phyloP scores from a whole-genome alignment of 2,113 vertebrate species.

The Coptodon bakossiorum region DNA sequence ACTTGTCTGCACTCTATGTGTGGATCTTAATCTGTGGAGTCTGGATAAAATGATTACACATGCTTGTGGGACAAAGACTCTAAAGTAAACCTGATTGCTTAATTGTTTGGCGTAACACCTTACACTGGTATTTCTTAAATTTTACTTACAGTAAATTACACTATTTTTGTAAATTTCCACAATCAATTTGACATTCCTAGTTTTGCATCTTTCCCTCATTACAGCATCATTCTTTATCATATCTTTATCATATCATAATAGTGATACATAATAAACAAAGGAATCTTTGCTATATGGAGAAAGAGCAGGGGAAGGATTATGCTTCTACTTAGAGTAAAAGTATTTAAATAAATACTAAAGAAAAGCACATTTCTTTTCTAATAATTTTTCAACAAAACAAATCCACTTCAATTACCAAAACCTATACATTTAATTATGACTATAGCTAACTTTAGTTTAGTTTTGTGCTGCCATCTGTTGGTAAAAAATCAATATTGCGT shows the following conservation, averaged over 20 bases:
- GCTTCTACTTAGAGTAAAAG: not conserved
- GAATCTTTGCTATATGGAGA: not conserved
- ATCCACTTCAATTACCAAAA: not conserved
- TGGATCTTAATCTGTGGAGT: not conserved
- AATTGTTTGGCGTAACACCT: not conserved
- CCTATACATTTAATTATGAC: not conserved
- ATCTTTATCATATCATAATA: not conserved
- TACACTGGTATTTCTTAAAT: not conserved
- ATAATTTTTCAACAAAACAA: not conserved
- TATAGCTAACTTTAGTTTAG: not conserved
- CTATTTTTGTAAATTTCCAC: not conserved
- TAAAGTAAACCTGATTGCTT: not conserved
- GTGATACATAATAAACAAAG: not conserved
- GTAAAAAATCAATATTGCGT: not conserved
- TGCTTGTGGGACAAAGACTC: not conserved
- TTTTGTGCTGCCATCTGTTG: conserved; percentile 46
- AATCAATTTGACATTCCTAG: not conserved
- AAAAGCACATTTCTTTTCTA: not conserved
- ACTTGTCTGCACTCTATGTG: not conserved
- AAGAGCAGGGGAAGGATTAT: not conserved
- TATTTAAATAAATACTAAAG: not conserved
- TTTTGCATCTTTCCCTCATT: not conserved
- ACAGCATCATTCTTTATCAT: not conserved
- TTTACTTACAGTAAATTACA: not conserved
- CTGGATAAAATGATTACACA: not conserved